Base-by-base conservation (phyloP, 92 coral and sea anemone species). In the Phenganax marumi region DNA sequence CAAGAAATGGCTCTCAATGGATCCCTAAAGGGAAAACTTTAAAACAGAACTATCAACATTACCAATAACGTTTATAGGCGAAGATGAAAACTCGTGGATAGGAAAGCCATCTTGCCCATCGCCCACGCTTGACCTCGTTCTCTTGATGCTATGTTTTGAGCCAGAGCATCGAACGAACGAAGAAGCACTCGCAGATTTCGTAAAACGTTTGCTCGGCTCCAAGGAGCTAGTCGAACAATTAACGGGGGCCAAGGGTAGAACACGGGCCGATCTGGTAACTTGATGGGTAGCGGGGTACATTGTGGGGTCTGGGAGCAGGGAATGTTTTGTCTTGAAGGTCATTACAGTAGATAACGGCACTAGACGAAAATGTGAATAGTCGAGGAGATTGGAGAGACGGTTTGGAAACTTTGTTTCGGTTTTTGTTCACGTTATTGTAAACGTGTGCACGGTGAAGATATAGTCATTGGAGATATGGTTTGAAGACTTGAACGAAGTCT, bases 321-420 rank as follows among this genome's bases (percentile, higher is more conserved):
- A 77, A 23, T 77, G 82, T 16, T 77, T 77, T 19, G 82, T 74
- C 50, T 77, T 77, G 64, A 77, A 58, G 7, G 82, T 77, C 19
- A 43, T 11, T 6, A 60, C 82, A 7, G 23, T 63, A 62, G 70
- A 7, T 25, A 26, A 39, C 7, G 71, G 82, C 71, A 77, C 82
- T 70, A 24, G 56, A 19, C 0, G 47, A 46, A 47, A 49, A 39
- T 16, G 5, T 33, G 43, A 5, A 33, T 33, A 33, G 43, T 1
- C 43, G 43, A 33, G 43, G 43, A 1, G 43, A 33, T 5, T 33
- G 43, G 5, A 33, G 43, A 0, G 2, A 33, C 5, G 43, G 43
- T 33, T 2, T 33, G 43, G 43, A 33, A 33, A 33, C 43, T 33
- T 33, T 33, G 43, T 33, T 33, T 0, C n/a, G n/a, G 43, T 1